These are phyloP conservation scores for Burhinus bistriatus DNA, from an alignment of 2,113 vertebrate species.

Conservation along the genomic window DNA sequence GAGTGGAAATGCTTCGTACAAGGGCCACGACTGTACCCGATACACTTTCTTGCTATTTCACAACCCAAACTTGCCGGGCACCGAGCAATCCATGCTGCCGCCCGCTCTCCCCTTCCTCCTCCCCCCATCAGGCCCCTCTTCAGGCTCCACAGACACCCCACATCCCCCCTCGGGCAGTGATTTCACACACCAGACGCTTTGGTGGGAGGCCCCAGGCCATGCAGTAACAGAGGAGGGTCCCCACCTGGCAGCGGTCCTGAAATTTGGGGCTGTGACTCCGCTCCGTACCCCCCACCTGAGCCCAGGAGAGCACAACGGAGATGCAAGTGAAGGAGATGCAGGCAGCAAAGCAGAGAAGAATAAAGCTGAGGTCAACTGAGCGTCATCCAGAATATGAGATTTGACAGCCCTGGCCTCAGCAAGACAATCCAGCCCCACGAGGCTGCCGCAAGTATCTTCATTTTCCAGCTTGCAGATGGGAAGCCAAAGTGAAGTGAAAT, in stretches of 20 bases:
- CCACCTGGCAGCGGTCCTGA: background rate
- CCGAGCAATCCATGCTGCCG: no score
- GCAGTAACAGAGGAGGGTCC: background rate
- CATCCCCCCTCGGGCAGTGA: background rate
- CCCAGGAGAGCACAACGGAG: background rate
- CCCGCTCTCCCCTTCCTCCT: no score
- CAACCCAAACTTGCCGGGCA: no score
- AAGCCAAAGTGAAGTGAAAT: background rate
- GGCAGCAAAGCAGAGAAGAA: background rate
- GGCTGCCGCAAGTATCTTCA: background rate
- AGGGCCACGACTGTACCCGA: background rate
- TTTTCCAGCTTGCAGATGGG: background rate
- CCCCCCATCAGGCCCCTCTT: no score
- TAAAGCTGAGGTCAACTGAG: background rate
- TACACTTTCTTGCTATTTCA: background rate
- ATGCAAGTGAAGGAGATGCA: background rate
- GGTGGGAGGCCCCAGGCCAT: background rate
- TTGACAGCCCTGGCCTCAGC: background rate
- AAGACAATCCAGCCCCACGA: background rate
- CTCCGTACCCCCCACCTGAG: accelerated
- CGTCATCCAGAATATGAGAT: background rate
- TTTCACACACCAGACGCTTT: background rate
- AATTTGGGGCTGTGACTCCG: background rate
- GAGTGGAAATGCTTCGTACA: background rate
- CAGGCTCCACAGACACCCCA: background rate